Percentiles rank a stretch among this genome's conserved stretches.
phyloP scores from a whole-genome alignment of 2,113 vertebrate genomes.

The Periophthalmus modestus region DNA sequence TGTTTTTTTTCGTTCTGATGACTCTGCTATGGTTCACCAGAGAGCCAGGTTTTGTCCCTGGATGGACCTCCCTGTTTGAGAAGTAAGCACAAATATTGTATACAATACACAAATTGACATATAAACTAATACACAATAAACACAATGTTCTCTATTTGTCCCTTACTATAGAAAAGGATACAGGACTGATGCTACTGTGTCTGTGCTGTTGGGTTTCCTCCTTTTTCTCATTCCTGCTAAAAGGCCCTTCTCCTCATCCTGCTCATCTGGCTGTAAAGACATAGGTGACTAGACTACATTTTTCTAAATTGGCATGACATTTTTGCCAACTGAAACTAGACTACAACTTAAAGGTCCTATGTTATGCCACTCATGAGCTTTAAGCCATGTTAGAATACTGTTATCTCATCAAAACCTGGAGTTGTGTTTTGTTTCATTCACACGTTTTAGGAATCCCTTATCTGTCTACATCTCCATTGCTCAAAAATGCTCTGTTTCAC shows the following conservation, averaged over 20 bases:
- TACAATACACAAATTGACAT: background rate
- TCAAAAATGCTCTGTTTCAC: too few relatives aligned
- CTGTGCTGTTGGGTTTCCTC: slow-evolving; percentile 93
- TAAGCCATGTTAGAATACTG: too few relatives aligned
- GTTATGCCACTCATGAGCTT: too few relatives aligned
- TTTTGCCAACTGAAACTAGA: too few relatives aligned
- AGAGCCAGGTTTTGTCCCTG: slow-evolving; percentile 95
- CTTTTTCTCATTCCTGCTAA: slow-evolving; percentile 95
- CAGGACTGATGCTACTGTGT: slow-evolving; percentile 93
- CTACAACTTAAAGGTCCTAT: too few relatives aligned
- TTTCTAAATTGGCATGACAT: too few relatives aligned
- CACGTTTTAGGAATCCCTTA: too few relatives aligned
- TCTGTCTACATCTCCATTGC: too few relatives aligned
- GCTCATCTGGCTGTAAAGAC: slow-evolving; percentile 73
- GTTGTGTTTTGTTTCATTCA: too few relatives aligned
- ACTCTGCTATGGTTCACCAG: slow-evolving; percentile 96
- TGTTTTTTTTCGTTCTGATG: slow-evolving; percentile 98
- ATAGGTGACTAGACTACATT: slow-evolving; percentile 72
- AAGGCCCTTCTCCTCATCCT: slow-evolving; percentile 81
- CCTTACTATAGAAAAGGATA: slow-evolving; percentile 87
- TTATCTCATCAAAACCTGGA: too few relatives aligned
- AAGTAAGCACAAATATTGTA: slow-evolving; percentile 73
- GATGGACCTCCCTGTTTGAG: slow-evolving; percentile 97
- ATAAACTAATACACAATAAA: background rate
- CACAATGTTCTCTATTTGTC: too few relatives aligned